Conservation (phyloP, 2,888 invertebrate genomes). For the Amiota mariae region DNA sequence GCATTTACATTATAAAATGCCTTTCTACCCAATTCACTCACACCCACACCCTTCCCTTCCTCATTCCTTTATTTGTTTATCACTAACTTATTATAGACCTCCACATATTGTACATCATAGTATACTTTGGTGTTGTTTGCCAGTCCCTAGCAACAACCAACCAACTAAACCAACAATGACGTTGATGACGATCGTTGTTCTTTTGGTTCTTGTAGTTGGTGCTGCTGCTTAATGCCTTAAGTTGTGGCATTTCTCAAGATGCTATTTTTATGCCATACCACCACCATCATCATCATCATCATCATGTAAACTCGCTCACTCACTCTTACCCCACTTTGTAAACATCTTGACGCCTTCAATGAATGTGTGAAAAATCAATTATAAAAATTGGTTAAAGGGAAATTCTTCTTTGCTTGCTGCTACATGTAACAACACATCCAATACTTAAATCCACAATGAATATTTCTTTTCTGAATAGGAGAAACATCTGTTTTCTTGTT, state of each 20-base stretch:
- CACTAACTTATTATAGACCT: too few relatives aligned
- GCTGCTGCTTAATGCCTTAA: not conserved
- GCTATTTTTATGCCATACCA: not conserved
- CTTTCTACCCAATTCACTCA: not conserved
- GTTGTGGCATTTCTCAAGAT: not conserved
- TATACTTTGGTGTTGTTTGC: not conserved
- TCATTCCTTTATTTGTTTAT: not conserved
- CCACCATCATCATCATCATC: too few relatives aligned
- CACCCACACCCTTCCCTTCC: not conserved
- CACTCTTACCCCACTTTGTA: too few relatives aligned
- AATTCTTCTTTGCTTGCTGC: constrained; percentile 47
- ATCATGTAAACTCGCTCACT: too few relatives aligned
- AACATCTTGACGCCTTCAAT: not conserved
- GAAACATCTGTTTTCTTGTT: constrained; percentile 8
- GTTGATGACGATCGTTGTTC: not conserved
- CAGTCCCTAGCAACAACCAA: constrained; percentile 7
- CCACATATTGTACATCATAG: too few relatives aligned
- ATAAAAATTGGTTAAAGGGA: constrained; percentile 49
- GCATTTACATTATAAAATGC: constrained; percentile 9
- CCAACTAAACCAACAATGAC: not conserved
- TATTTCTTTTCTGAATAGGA: not conserved
- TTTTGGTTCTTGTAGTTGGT: not conserved
- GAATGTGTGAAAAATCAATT: constrained; percentile 54
- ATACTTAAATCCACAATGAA: not conserved
- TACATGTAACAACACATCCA: not conserved